Evolutionary conservation across 1,140 invertebrate genomes (phyloP), one percentile per base, ranked within the genome.

Genomic region (Charaxes varanes): DNA sequence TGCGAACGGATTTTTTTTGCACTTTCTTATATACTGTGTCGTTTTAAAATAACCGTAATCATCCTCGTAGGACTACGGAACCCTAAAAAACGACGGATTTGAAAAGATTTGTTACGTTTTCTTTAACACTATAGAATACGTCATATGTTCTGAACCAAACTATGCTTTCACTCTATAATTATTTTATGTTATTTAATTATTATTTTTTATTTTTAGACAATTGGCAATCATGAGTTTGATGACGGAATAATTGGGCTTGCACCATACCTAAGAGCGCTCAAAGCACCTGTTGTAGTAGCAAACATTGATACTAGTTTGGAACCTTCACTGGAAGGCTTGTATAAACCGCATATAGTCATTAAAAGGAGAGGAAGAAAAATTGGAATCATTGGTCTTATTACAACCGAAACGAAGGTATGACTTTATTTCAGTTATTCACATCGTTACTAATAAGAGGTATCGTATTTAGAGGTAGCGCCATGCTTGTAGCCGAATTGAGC

Each of bases 161-260:
- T n/a, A n/a, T n/a, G n/a, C n/a, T n/a, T n/a, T n/a, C n/a, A n/a
- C n/a, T n/a, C n/a, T n/a, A n/a, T n/a, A n/a, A n/a, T n/a, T n/a
- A n/a, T n/a, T n/a, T 22, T 22, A 3, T 22, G 21, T 8, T 22
- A 2, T 22, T 8, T 22, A 2, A 8, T 3, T 8, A n/a, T 15
- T 15, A 2, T 23, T 22, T 23, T 30, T 41, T 37, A 17, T 10
- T 78, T 76, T 32, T 49, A 94, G 93, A 90, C 92, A 0, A 63
- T 96, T 8, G 95, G 95, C 6, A 97, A 97, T 65, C 95, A 97
- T 57, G 95, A 97, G 62, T 97, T 96, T 63, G 94, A 96, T 62
- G 88, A 94, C 60, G 88, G 89, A 1, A 82, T 95, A 3, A 85
- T 73, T 38, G 93, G 92, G 1, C 45, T 95, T 1, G 87, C 90